phyloP scores from a whole-genome alignment of 2,113 vertebrate genomes.

The Grallaria varia region DNA sequence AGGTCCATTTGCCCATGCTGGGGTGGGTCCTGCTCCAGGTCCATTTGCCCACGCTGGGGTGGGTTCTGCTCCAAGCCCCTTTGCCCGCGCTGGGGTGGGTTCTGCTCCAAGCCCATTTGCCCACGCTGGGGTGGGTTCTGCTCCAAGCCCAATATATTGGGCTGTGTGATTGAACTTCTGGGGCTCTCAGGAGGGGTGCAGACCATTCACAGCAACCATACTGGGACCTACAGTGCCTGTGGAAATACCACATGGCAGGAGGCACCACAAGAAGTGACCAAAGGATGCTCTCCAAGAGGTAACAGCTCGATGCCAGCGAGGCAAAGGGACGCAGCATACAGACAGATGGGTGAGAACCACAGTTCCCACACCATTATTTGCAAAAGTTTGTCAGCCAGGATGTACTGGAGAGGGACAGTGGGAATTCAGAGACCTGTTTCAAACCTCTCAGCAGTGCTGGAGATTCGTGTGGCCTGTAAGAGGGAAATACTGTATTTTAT shows the following conservation, averaged over 20 bases:
- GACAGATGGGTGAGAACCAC: fast-evolving
- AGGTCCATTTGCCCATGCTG: fast-evolving
- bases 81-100: fast-evolving
- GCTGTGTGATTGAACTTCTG: fast-evolving
- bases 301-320: not conserved
- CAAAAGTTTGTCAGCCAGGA: not conserved
- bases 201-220: not conserved
- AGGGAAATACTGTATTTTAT: not conserved
- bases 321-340: not conserved
- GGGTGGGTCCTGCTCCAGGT: not conserved
- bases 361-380: not conserved
- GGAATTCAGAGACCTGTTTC: not conserved
- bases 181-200: not conserved
- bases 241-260: not conserved
- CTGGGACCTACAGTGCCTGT: not conserved
- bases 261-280: not conserved
- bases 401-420: not conserved
- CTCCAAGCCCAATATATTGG: not conserved
- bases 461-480: not conserved
- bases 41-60: fast-evolving
- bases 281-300: not conserved
- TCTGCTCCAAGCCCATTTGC: not conserved
- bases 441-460: not conserved
- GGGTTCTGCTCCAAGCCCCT: not conserved
- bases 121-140: fast-evolving